A percentile compares a stretch with the other conserved stretches of the same genome.
Conservation (phyloP, 2,113 vertebrate species). For the Helogale parvula region DNA sequence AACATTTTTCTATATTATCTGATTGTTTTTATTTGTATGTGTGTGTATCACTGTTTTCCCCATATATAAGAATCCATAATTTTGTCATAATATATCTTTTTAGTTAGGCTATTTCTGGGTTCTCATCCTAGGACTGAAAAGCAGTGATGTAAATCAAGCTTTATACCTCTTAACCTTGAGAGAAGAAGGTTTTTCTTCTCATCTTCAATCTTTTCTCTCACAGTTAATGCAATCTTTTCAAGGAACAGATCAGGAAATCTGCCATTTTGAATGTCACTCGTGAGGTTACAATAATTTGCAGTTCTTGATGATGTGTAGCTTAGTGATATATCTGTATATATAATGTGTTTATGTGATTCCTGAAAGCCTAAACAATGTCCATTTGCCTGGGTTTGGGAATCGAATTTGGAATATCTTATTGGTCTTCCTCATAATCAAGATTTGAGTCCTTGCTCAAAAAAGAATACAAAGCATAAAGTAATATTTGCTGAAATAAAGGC, state of each 20-base stretch:
- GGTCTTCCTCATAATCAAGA: background rate
- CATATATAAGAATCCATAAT: background rate
- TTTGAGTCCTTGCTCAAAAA: conserved; percentile 27
- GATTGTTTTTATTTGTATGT: background rate
- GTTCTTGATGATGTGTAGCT: background rate
- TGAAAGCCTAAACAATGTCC: background rate
- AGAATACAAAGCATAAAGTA: conserved; percentile 21
- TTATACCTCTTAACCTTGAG: background rate
- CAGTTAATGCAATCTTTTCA: background rate
- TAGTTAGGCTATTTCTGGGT: background rate
- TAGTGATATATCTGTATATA: background rate
- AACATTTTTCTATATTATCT: background rate
- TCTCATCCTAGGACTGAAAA: background rate
- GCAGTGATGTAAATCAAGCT: background rate
- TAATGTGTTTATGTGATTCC: background rate
- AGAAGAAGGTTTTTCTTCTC: background rate
- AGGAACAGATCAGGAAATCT: conserved; percentile 21
- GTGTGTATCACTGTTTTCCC: background rate
- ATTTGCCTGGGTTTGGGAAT: background rate
- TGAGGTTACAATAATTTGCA: background rate
- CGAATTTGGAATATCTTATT: conserved; percentile 4
- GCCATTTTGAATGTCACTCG: background rate
- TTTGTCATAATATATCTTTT: background rate
- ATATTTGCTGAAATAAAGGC: conserved; percentile 53
- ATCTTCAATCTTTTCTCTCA: background rate